Percentiles rank a stretch among this genome's conserved stretches.
Conservation (phyloP, 2,113 vertebrate genomes). For the Nestor notabilis region DNA sequence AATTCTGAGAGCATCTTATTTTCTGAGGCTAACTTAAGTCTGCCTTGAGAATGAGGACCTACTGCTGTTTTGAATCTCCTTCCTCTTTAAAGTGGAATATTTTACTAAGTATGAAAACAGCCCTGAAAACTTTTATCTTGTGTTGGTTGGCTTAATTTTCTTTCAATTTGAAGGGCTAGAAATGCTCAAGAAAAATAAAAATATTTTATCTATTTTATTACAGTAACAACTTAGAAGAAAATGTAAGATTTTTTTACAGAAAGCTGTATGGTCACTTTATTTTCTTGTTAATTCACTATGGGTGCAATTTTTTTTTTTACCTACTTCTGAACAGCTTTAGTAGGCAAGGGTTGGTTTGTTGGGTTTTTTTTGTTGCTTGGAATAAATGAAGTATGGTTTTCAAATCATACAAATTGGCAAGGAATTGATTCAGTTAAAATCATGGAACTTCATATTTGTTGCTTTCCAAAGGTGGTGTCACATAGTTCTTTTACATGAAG, state of each 20-base stretch:
- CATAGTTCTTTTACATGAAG: not conserved
- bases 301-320: not conserved
- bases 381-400: not conserved
- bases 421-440: not conserved
- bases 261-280: not conserved
- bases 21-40: not conserved
- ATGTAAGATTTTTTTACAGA: accelerated
- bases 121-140: not conserved
- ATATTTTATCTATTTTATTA: not conserved
- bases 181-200: not conserved
- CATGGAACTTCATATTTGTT: not conserved
- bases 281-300: not conserved
- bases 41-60: not conserved
- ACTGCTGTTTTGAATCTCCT: not conserved
- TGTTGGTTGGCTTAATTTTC: not conserved
- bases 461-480: not conserved
- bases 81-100: not conserved
- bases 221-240: not conserved
- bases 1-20: not conserved
- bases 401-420: not conserved
- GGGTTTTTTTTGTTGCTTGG: not conserved
- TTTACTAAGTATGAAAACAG: not conserved
- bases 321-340: not conserved
- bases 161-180: not conserved
- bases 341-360: not conserved